These are phyloP conservation scores for Bombylius discolor DNA, from an alignment of 2,888 invertebrate genomes.

Conservation along the genomic window DNA sequence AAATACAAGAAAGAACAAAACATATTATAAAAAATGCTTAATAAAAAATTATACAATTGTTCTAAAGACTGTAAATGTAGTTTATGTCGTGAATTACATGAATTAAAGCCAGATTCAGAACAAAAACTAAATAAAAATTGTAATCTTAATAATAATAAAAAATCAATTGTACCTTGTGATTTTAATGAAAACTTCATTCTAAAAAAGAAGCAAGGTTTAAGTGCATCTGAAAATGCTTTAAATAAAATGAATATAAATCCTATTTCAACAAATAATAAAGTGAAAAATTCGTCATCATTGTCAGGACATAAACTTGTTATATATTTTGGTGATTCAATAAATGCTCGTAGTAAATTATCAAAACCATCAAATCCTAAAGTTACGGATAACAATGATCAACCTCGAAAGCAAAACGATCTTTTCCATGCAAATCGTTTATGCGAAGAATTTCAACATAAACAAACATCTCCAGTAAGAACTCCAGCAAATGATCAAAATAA, in stretches of 20 bases:
- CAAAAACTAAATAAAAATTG: neutral
- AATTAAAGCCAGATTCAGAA: conserved; percentile 37
- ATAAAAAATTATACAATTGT: conserved; percentile 42
- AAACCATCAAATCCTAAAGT: neutral
- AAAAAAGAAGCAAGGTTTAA: conserved; percentile 36
- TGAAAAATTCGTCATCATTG: conserved; percentile 17
- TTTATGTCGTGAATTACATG: conserved; percentile 59
- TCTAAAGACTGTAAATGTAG: conserved; percentile 60
- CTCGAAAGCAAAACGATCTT: conserved; percentile 4
- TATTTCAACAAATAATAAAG: neutral
- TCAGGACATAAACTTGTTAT: conserved; percentile 53
- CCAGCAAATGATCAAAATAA: neutral
- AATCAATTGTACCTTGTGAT: neutral
- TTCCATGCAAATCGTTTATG: conserved; percentile 17
- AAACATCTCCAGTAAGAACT: neutral
- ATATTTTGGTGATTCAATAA: conserved; percentile 55
- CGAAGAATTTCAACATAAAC: conserved; percentile 14
- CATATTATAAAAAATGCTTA: conserved; percentile 3
- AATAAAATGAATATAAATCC: too few relatives aligned
- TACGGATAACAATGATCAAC: neutral
- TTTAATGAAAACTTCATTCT: conserved; percentile 2
- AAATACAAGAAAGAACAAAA: conserved; percentile 6
- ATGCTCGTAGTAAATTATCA: conserved; percentile 15
- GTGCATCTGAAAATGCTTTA: too few relatives aligned
- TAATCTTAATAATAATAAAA: neutral